Evolutionary conservation across 2,888 invertebrate species (phyloP).

Genomic region (Scaptomyza tumidula): DNA sequence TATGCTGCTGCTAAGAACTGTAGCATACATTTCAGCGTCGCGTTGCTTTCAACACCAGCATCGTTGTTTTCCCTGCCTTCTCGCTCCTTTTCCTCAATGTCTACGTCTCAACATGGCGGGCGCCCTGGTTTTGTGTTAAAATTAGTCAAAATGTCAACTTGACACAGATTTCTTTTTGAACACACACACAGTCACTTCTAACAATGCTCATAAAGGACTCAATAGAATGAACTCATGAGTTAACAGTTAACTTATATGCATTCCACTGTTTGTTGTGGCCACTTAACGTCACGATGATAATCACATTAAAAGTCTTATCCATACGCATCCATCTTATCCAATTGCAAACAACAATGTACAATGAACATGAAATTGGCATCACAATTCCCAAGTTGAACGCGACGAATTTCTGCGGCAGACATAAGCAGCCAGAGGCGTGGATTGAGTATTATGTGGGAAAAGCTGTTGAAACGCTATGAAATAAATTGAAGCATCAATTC

Average conservation of each 20-base stretch:
- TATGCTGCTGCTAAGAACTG: slow-evolving; percentile 37
- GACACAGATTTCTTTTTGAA: slow-evolving; percentile 57
- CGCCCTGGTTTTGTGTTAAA: slow-evolving; percentile 54
- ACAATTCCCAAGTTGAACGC: slow-evolving; percentile 25
- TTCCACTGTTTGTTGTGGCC: slow-evolving; percentile 22
- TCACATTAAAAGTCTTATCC: slow-evolving; percentile 46
- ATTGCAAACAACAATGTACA: slow-evolving; percentile 33
- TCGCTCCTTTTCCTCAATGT: neutral
- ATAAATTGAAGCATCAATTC: slow-evolving; percentile 25
- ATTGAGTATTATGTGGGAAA: slow-evolving; percentile 19
- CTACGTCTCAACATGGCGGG: slow-evolving; percentile 7
- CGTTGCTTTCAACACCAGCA: slow-evolving; percentile 27
- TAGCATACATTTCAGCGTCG: slow-evolving; percentile 57
- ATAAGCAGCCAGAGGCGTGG: slow-evolving; percentile 7
- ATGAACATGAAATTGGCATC: slow-evolving; percentile 17
- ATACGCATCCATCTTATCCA: slow-evolving; percentile 20
- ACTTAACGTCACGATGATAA: slow-evolving; percentile 38
- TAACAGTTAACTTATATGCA: slow-evolving; percentile 5
- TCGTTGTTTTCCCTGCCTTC: neutral
- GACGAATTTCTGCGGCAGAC: neutral
- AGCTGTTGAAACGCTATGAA: slow-evolving; percentile 3
- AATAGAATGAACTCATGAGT: neutral
- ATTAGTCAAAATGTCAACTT: slow-evolving; percentile 78
- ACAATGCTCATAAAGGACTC: slow-evolving; percentile 19
- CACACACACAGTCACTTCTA: slow-evolving; percentile 6